Evolutionary conservation across 2,113 vertebrate genomes (phyloP).

Genomic region (Crotalus tigris): DNA sequence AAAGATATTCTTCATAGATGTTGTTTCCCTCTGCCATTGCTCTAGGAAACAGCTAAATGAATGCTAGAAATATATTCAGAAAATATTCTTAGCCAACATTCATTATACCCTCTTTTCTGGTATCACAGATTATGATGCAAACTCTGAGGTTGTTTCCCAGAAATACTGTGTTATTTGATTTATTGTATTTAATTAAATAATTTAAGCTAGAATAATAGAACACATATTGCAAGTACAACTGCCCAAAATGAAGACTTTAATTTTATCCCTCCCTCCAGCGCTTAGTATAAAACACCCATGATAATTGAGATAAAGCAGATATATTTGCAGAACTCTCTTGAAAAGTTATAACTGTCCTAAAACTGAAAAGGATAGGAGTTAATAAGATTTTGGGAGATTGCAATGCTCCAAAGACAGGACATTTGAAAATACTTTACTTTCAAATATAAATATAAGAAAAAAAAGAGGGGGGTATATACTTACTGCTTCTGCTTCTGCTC

Average conservation of each 20-base stretch:
- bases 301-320: background rate
- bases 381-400: background rate
- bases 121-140: background rate
- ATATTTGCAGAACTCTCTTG: background rate
- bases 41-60: background rate
- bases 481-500: slow-evolving; percentile 93
- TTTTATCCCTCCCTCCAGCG: background rate
- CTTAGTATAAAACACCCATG: background rate
- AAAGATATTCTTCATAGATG: background rate
- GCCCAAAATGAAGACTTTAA: background rate
- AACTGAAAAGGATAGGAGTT: background rate
- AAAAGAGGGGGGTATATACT: slow-evolving; percentile 45
- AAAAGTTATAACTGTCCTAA: background rate
- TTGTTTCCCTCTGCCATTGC: background rate
- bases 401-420: background rate
- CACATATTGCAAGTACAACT: background rate
- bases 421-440: background rate
- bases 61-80: background rate
- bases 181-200: background rate
- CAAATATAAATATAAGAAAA: background rate
- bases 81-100: background rate
- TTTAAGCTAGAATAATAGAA: background rate
- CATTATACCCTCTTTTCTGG: too few species aligned
- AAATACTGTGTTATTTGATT: background rate
- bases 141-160: background rate